phyloP scores from a whole-genome alignment of 2,113 vertebrate species.

The Sciurus niger region DNA sequence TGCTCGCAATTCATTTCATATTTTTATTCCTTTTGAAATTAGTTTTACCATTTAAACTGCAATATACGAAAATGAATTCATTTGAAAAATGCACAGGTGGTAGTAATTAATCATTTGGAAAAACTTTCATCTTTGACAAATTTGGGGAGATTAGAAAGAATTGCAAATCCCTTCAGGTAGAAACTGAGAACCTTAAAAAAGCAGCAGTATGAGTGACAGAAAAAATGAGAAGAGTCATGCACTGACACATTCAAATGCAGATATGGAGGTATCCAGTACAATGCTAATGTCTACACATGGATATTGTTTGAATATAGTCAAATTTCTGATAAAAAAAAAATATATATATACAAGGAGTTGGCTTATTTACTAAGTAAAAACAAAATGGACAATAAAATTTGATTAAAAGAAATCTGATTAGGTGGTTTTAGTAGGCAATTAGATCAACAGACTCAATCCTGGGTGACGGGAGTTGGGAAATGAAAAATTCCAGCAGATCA shows the following conservation, averaged over 20 bases:
- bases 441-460: not conserved
- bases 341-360: not conserved
- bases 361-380: not conserved
- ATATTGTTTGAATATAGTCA: not conserved
- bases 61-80: not conserved
- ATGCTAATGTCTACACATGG: not conserved
- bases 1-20: not conserved
- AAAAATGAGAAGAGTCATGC: not conserved
- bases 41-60: not conserved
- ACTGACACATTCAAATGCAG: not conserved
- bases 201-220: too few species aligned
- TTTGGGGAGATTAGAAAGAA: not conserved
- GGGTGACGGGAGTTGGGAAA: accelerated
- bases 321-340: not conserved
- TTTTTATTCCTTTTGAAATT: not conserved
- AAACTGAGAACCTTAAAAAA: not conserved
- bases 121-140: not conserved
- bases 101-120: not conserved
- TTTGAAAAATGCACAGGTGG: not conserved
- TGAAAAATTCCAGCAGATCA: not conserved
- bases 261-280: not conserved
- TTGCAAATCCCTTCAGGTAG: not conserved
- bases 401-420: not conserved
- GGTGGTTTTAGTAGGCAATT: accelerated
- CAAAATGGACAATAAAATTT: not conserved